Percentiles rank a stretch among this genome's conserved stretches.
Evolutionary conservation across 2,888 invertebrate genomes (phyloP).

Genomic region (Nemapogon koenigi): DNA sequence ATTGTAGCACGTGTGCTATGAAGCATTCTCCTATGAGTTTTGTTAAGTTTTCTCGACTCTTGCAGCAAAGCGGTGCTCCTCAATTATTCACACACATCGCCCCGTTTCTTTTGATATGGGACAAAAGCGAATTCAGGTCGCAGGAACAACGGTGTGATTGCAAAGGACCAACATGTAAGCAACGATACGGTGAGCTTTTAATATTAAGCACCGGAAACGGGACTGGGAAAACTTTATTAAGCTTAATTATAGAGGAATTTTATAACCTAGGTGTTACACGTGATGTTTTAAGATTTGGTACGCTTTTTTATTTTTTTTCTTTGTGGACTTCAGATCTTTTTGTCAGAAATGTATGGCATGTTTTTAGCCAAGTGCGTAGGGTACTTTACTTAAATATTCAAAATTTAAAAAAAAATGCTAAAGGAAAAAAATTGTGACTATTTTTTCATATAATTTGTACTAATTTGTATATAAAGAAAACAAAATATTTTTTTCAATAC

Average conservation of each 20-base stretch:
- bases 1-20: conserved; percentile 22
- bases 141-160: conserved; percentile 55
- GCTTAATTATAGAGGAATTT: conserved; percentile 16
- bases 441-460: too few relatives aligned
- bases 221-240: conserved; percentile 38
- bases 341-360: too few relatives aligned
- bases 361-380: too few relatives aligned
- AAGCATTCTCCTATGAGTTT: conserved; percentile 34
- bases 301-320: too few relatives aligned
- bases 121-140: conserved; percentile 57
- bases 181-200: conserved; percentile 41
- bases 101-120: conserved; percentile 50
- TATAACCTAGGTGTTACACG: too few relatives aligned
- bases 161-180: conserved; percentile 38
- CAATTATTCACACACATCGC: conserved; percentile 56
- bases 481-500: too few relatives aligned
- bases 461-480: too few relatives aligned
- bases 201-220: conserved; percentile 41
- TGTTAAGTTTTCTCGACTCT: conserved; percentile 34
- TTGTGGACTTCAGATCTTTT: too few relatives aligned
- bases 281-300: too few relatives aligned
- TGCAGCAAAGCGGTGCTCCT: conserved; percentile 28
- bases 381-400: too few relatives aligned
- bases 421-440: too few relatives aligned
- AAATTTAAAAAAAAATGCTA: too few relatives aligned